phyloP scores from a whole-genome alignment of 2,797 vertebrate genomes.

The Gambelia wislizenii region DNA sequence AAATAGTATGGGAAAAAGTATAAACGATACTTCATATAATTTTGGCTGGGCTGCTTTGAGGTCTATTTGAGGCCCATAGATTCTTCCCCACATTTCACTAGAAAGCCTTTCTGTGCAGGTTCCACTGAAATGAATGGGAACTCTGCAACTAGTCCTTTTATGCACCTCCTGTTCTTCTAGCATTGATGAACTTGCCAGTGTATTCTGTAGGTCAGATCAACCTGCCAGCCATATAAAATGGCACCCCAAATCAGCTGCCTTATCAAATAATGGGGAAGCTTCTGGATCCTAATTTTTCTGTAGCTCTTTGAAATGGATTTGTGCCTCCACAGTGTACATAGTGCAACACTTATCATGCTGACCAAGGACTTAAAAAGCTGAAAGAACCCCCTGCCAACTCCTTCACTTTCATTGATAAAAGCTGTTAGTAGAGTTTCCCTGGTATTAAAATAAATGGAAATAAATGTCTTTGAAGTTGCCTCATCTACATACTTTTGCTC shows the following conservation, averaged over 20 bases:
- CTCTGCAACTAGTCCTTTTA: not conserved
- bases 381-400: slow-evolving; percentile 41
- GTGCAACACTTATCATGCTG: slow-evolving; percentile 24
- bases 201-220: not conserved
- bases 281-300: slow-evolving; percentile 9
- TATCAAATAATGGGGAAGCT: not conserved
- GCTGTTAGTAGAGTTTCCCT: slow-evolving; percentile 62
- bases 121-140: not conserved
- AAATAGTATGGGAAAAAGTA: not conserved
- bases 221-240: not conserved
- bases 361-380: slow-evolving; percentile 43
- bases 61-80: not conserved
- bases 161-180: not conserved
- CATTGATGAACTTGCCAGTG: not conserved
- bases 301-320: slow-evolving; percentile 38
- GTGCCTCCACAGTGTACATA: slow-evolving; percentile 1
- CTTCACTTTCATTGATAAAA: slow-evolving; percentile 43
- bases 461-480: slow-evolving; percentile 69
- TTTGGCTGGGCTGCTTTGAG: not conserved
- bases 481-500: slow-evolving; percentile 72
- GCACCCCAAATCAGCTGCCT: not conserved
- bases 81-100: not conserved
- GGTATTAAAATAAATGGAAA: slow-evolving; percentile 73
- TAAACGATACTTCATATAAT: not conserved
- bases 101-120: not conserved